Percentiles rank a stretch among this genome's conserved stretches.
These are phyloP conservation scores for Cynopterus sphinx DNA, from an alignment of 2,797 vertebrate genomes.

Conservation along the genomic window DNA sequence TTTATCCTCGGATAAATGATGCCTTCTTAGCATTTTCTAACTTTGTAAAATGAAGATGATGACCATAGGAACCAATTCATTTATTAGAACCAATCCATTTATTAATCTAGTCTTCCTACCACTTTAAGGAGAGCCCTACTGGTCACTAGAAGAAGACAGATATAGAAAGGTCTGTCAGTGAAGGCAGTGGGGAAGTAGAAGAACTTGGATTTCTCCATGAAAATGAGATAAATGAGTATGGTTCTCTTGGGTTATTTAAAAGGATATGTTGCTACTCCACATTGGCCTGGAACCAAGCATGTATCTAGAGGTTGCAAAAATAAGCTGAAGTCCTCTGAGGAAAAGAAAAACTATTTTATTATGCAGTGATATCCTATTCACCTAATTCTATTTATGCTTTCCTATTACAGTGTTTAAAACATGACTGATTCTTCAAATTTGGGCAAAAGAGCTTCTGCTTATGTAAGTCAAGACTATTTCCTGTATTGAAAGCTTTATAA, in stretches of 20 bases:
- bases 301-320: background rate
- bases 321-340: background rate
- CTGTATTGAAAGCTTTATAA: constrained; percentile 70
- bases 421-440: constrained; percentile 52
- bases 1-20: background rate
- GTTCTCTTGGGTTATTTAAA: background rate
- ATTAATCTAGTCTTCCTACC: background rate
- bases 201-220: background rate
- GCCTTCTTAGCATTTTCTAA: background rate
- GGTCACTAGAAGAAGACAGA: background rate
- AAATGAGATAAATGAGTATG: background rate
- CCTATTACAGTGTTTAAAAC: constrained; percentile 70
- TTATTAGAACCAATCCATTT: background rate
- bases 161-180: background rate
- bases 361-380: background rate
- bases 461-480: constrained; percentile 55
- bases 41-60: background rate
- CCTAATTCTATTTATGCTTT: constrained; percentile 40
- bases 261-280: background rate
- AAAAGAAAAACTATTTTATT: background rate
- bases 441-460: constrained; percentile 47
- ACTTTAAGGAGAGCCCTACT: background rate
- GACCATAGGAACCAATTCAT: background rate
- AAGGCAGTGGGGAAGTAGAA: background rate
- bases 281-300: background rate